These are phyloP conservation scores for Protophormia terraenovae DNA, from an alignment of 2,888 invertebrate genomes.

Conservation along the genomic window DNA sequence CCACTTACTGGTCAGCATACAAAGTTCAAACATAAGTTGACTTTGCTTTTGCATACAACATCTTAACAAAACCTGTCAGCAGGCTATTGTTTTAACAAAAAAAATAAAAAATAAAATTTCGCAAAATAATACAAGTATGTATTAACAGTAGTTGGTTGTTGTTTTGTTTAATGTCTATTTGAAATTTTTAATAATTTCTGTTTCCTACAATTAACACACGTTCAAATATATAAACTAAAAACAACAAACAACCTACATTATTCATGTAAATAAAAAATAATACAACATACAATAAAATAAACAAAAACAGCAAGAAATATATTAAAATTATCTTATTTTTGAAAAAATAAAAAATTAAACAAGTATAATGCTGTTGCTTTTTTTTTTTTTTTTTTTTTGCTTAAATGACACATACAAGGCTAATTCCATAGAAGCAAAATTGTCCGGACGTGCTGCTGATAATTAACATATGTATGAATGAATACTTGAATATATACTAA, in stretches of 20 bases:
- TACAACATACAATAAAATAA: constrained; percentile 15
- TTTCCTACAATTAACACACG: constrained; percentile 46
- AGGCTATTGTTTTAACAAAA: not conserved
- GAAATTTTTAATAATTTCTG: constrained; percentile 36
- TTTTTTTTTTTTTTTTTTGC: constrained; percentile 4
- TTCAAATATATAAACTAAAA: not conserved
- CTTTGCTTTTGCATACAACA: constrained; percentile 13
- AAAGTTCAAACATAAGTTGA: constrained; percentile 39
- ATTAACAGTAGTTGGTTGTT: not conserved
- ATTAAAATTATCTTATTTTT: constrained; percentile 20
- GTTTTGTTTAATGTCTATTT: constrained; percentile 8
- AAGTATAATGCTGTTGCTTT: not conserved
- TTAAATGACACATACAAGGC: constrained; percentile 50
- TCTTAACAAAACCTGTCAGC: constrained; percentile 36
- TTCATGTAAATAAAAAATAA: not conserved
- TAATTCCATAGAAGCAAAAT: constrained; percentile 47
- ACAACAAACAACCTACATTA: constrained; percentile 58
- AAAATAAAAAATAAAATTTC: no score
- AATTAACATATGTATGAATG: constrained; percentile 66
- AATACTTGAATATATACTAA: constrained; percentile 33
- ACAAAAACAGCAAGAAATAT: not conserved
- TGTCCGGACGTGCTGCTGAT: constrained; percentile 55
- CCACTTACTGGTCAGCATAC: constrained; percentile 46
- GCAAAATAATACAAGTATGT: constrained; percentile 15
- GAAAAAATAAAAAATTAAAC: no score